A percentile compares a stretch with the other conserved stretches of the same genome.
These are phyloP conservation scores for Sanderia malayensis DNA, from an alignment of 30 jellyfish, hydroid and myxozoan genomes.

Conservation along the genomic window DNA sequence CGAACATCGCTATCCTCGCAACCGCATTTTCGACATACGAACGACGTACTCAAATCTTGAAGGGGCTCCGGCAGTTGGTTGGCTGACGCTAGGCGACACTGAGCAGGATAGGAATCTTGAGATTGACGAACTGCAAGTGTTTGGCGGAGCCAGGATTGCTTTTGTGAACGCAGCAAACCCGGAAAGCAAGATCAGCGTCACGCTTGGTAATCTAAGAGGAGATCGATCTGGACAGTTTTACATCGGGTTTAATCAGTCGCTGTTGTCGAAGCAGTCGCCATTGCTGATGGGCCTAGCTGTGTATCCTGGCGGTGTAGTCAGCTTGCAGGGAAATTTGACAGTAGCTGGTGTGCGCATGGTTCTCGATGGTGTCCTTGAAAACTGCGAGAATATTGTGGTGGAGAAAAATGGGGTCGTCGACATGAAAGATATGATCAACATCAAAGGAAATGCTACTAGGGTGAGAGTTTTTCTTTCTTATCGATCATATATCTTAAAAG, in stretches of 20 bases:
- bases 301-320: slow-evolving; percentile 57
- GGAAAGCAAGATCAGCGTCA: background rate
- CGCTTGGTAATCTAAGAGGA: slow-evolving; percentile 49
- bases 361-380: slow-evolving; percentile 58
- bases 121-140: slow-evolving; percentile 61
- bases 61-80: slow-evolving; percentile 53
- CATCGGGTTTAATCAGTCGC: slow-evolving; percentile 43
- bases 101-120: slow-evolving; percentile 33
- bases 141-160: slow-evolving; percentile 55
- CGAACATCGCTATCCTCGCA: slow-evolving; percentile 47
- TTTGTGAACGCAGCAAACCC: slow-evolving; percentile 33
- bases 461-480: slow-evolving; percentile 19
- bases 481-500: too few species aligned
- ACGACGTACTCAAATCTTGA: slow-evolving; percentile 20
- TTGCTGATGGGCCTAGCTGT: slow-evolving; percentile 60
- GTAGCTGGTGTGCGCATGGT: slow-evolving; percentile 63
- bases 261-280: slow-evolving; percentile 57
- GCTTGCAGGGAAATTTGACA: slow-evolving; percentile 52
- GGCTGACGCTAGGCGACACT: slow-evolving; percentile 52
- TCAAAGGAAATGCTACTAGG: slow-evolving; percentile 41
- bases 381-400: slow-evolving; percentile 53
- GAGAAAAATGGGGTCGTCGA: slow-evolving; percentile 55
- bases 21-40: slow-evolving; percentile 37
- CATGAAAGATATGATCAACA: slow-evolving; percentile 55
- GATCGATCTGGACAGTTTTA: slow-evolving; percentile 49